phyloP scores from a whole-genome alignment of 2,888 invertebrate species.

The Andricus curvator region DNA sequence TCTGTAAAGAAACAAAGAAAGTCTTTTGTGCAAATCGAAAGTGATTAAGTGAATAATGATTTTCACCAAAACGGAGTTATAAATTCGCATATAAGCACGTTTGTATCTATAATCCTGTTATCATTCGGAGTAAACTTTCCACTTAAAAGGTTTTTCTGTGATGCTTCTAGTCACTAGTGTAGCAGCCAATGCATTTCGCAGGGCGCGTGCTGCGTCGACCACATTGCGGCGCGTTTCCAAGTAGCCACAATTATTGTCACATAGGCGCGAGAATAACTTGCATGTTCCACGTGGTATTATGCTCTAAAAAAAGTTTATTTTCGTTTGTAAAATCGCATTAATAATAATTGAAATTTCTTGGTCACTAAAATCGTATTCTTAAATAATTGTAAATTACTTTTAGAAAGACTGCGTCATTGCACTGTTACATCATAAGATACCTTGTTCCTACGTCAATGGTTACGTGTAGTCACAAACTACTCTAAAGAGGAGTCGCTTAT shows the following conservation, averaged over 20 bases:
- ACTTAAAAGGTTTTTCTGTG: not conserved
- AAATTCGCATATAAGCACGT: slow-evolving; percentile 2
- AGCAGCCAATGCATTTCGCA: slow-evolving; percentile 29
- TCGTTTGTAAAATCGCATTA: not conserved
- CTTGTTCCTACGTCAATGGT: not conserved
- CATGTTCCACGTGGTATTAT: slow-evolving; percentile 20
- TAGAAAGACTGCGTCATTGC: no score
- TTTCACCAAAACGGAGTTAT: not conserved
- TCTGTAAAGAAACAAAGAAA: not conserved
- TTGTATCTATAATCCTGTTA: not conserved
- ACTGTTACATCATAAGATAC: no score
- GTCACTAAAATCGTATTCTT: no score
- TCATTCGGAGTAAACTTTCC: not conserved
- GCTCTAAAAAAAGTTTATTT: not conserved
- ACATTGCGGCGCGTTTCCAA: slow-evolving; percentile 45
- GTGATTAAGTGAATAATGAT: not conserved
- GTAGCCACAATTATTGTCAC: slow-evolving; percentile 45
- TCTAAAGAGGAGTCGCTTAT: slow-evolving; percentile 33
- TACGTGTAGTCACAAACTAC: slow-evolving; percentile 53
- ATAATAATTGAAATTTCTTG: not conserved
- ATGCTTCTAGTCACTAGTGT: not conserved
- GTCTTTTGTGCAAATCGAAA: not conserved
- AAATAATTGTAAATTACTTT: no score
- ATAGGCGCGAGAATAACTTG: slow-evolving; percentile 33
- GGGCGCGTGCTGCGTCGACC: slow-evolving; percentile 48